Conservation (phyloP, 1,140 invertebrate species). For the Phortica variegata region DNA sequence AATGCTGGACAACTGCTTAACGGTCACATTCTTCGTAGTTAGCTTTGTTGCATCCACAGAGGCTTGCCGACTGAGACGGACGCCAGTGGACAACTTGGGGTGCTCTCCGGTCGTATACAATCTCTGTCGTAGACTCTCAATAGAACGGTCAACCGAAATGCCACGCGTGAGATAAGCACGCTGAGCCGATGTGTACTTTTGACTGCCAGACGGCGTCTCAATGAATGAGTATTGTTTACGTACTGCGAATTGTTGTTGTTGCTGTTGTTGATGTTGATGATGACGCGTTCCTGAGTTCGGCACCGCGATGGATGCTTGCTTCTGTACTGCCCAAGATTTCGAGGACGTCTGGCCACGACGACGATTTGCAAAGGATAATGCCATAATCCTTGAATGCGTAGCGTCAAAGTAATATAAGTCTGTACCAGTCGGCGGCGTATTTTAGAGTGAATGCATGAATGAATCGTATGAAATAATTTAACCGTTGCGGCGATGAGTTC, state of each 20-base stretch:
- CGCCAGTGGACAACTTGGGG: background rate
- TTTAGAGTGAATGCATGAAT: no score
- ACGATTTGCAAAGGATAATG: constrained; percentile 43
- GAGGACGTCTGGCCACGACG: constrained; percentile 34
- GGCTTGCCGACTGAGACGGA: constrained; percentile 15
- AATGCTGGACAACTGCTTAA: constrained; percentile 7
- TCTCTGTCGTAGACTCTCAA: constrained; percentile 46
- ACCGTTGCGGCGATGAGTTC: background rate
- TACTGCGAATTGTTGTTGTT: constrained; percentile 16
- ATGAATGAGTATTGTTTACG: constrained; percentile 46
- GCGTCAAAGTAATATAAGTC: no score
- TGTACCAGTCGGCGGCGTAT: no score
- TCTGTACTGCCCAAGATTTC: background rate
- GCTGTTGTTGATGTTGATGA: constrained; percentile 6
- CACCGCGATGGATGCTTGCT: constrained; percentile 1
- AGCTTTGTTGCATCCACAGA: constrained; percentile 19
- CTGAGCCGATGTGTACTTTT: constrained; percentile 27
- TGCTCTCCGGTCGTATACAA: constrained; percentile 22
- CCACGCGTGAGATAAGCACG: constrained; percentile 39
- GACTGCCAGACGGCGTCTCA: constrained; percentile 17
- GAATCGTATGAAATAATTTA: no score
- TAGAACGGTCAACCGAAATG: constrained; percentile 45
- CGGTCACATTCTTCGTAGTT: background rate
- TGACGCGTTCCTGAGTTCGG: constrained; percentile 2
- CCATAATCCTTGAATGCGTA: constrained; percentile 23